Percentiles rank a stretch among this genome's conserved stretches.
Evolutionary conservation across 1,140 invertebrate genomes (phyloP).

Genomic region (Mya arenaria): DNA sequence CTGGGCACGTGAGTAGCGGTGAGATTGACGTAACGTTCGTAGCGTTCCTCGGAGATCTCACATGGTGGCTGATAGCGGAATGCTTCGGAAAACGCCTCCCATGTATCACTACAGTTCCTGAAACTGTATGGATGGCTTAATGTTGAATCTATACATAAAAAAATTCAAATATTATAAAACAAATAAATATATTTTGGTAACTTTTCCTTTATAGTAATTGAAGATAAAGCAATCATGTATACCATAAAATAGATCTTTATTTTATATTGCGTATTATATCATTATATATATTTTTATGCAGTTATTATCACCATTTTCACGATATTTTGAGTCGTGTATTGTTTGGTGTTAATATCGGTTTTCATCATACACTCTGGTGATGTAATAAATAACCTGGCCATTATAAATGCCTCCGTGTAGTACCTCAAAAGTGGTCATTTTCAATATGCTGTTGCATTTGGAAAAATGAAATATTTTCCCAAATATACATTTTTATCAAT

Average conservation of each 20-base stretch:
- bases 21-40: background rate
- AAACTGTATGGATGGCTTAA: background rate
- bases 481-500: no score
- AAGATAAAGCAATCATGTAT: background rate
- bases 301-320: background rate
- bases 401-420: no score
- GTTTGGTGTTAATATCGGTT: no score
- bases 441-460: no score
- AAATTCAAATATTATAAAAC: background rate
- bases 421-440: no score
- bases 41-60: background rate
- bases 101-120: constrained; percentile 29
- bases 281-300: background rate
- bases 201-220: no score
- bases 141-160: background rate
- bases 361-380: no score
- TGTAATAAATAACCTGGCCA: no score
- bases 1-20: constrained; percentile 15
- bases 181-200: no score
- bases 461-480: no score
- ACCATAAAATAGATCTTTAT: background rate
- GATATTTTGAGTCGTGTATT: no score
- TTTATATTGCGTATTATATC: background rate
- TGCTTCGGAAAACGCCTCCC: constrained; percentile 18
- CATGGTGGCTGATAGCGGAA: constrained; percentile 25